Percentiles rank a stretch among this genome's conserved stretches.
phyloP scores from a whole-genome alignment of 2,113 vertebrate genomes.

The Malurus cyaneus region DNA sequence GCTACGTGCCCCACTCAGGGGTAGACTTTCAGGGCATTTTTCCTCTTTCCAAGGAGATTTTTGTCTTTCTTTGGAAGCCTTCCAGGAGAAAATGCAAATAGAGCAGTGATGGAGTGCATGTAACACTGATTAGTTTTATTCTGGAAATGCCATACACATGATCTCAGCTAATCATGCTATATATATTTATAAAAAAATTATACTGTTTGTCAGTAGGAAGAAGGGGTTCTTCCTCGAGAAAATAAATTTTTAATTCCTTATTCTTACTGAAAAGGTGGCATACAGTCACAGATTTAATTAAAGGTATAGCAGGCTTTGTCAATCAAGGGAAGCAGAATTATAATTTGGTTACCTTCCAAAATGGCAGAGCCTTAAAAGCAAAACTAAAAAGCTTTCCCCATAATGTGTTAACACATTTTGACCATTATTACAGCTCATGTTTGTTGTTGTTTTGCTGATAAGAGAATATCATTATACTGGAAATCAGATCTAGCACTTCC shows the following conservation, averaged over 20 bases:
- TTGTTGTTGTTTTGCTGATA: conserved; percentile 15
- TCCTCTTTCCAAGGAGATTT: not conserved
- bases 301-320: conserved; percentile 59
- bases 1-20: not conserved
- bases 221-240: not conserved
- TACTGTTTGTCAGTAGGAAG: not conserved
- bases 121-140: conserved; percentile 47
- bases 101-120: not conserved
- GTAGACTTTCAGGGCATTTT: not conserved
- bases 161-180: conserved; percentile 5
- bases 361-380: conserved; percentile 56
- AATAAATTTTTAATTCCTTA: conserved; percentile 20
- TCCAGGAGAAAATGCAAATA: conserved; percentile 58
- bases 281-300: conserved; percentile 51
- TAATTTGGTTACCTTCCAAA: conserved; percentile 50
- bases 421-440: not conserved
- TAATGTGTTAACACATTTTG: conserved; percentile 48
- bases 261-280: not conserved
- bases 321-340: conserved; percentile 49
- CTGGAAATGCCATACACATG: conserved; percentile 18
- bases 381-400: not conserved
- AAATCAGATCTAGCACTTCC: conserved; percentile 53
- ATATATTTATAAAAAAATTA: not conserved
- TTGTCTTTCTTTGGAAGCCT: conserved; percentile 8
- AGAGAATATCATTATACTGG: conserved; percentile 36